Evolutionary conservation across 2,113 vertebrate species (phyloP).

Genomic region (Gallinago undulata): DNA sequence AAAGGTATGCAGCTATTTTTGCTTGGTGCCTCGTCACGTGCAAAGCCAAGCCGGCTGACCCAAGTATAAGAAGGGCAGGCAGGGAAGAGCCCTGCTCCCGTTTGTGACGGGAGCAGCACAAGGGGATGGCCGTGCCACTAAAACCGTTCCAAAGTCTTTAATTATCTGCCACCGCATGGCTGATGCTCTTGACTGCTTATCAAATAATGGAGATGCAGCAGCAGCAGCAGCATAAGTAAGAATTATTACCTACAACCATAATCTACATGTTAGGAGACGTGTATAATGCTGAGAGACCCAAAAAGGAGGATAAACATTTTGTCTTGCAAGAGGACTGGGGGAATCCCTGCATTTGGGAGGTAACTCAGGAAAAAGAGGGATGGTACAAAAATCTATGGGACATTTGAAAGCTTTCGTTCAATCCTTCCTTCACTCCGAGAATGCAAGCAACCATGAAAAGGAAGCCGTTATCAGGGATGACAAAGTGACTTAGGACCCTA

Average conservation of each 20-base stretch:
- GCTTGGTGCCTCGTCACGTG: not conserved
- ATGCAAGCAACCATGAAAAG: not conserved
- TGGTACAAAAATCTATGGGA: accelerated
- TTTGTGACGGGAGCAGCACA: not conserved
- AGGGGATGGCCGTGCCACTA: not conserved
- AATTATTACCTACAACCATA: not conserved
- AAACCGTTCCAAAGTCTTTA: not conserved
- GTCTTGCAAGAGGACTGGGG: not conserved
- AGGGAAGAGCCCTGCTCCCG: not conserved
- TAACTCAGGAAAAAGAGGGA: not conserved
- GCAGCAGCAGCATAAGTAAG: not conserved
- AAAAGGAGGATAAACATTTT: not conserved
- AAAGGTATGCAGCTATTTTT: not conserved
- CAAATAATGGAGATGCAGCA: not conserved
- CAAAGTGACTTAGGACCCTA: not conserved
- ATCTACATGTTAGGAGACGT: not conserved
- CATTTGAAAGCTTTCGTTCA: not conserved
- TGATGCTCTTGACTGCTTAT: not conserved
- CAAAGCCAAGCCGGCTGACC: not conserved
- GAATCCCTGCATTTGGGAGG: not conserved
- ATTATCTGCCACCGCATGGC: not conserved
- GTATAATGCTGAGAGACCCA: not conserved
- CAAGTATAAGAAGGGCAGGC: not conserved
- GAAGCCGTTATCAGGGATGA: not conserved
- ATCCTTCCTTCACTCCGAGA: not conserved